Evolutionary conservation across 2,113 vertebrate species (phyloP).

Genomic region (Trochalopteron elliotii): DNA sequence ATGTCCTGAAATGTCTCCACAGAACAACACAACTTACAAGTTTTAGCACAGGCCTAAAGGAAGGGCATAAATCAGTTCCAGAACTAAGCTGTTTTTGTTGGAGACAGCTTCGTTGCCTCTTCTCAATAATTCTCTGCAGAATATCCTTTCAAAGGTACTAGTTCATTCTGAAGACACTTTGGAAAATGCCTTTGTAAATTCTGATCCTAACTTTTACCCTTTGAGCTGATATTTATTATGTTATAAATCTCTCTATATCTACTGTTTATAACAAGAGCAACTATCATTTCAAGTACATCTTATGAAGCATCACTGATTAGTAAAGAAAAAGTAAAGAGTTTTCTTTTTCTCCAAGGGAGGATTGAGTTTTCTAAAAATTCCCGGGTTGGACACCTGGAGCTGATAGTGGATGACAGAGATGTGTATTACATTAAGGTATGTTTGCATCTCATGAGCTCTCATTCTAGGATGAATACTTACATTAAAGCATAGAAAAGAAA

Average conservation of each 20-base stretch:
- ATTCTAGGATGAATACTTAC: neutral
- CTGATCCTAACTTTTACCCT: neutral
- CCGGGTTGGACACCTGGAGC: constrained; percentile 75
- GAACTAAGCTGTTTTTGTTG: neutral
- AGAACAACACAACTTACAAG: neutral
- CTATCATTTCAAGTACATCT: neutral
- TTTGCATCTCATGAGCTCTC: neutral
- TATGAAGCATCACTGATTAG: neutral
- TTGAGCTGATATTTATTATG: neutral
- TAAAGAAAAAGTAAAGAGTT: neutral
- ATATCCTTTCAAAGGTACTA: neutral
- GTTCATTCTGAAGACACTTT: neutral
- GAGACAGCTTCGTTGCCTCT: neutral
- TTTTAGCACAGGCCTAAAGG: neutral
- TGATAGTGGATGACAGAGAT: constrained; percentile 75
- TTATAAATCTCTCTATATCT: neutral
- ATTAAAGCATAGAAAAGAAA: neutral
- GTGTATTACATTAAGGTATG: constrained; percentile 81
- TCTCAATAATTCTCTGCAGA: neutral
- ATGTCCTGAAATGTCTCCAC: neutral
- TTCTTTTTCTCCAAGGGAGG: constrained; percentile 72
- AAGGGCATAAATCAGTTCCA: neutral
- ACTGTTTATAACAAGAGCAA: neutral
- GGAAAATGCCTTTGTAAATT: neutral
- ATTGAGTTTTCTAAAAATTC: constrained; percentile 72